Conservation (phyloP, 2,888 invertebrate species). For the Eretmocerus hayati region DNA sequence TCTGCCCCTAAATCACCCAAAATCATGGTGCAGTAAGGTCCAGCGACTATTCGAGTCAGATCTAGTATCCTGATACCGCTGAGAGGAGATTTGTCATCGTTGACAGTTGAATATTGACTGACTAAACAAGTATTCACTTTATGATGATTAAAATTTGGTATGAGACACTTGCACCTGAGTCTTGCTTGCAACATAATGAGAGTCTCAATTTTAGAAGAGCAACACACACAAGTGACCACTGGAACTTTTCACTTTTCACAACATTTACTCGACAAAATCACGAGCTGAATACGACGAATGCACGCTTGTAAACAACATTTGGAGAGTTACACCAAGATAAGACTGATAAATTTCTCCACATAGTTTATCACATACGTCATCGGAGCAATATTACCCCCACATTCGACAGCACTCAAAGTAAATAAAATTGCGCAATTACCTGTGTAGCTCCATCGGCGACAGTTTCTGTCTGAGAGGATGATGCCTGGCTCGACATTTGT, state of each 20-base stretch:
- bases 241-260: too few relatives aligned
- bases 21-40: slow-evolving; percentile 91
- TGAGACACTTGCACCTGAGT: neutral
- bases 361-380: too few relatives aligned
- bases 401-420: too few relatives aligned
- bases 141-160: neutral
- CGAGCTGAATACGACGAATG: too few relatives aligned
- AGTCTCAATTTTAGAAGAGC: too few relatives aligned
- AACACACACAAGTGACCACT: too few relatives aligned
- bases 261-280: too few relatives aligned
- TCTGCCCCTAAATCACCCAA: slow-evolving; percentile 90
- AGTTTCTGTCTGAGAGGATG: slow-evolving; percentile 40
- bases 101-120: slow-evolving; percentile 2
- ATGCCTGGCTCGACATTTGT: slow-evolving; percentile 33
- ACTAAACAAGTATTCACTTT: neutral
- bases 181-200: slow-evolving; percentile 2
- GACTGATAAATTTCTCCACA: too few relatives aligned
- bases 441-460: slow-evolving; percentile 36
- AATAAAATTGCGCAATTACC: slow-evolving; percentile 27
- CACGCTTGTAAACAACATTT: too few relatives aligned
- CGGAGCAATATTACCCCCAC: too few relatives aligned
- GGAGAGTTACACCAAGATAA: too few relatives aligned
- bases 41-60: slow-evolving; percentile 82
- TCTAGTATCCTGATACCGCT: slow-evolving; percentile 69
- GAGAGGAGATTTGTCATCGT: slow-evolving; percentile 52